Evolutionary conservation across 1,140 invertebrate species (phyloP).

Genomic region (Drosophila rhopaloa): DNA sequence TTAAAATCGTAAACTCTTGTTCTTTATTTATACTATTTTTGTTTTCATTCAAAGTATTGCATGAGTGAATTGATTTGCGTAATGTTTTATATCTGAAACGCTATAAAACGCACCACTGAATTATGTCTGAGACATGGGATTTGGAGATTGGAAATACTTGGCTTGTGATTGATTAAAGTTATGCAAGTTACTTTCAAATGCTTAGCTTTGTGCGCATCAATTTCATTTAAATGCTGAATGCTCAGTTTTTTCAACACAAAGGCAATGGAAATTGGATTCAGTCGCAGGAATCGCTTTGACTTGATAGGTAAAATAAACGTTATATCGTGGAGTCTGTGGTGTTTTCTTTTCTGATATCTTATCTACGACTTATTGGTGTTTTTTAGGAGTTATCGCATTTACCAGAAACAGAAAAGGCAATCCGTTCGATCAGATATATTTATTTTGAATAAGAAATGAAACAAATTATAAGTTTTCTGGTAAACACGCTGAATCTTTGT

Average conservation of each 20-base stretch:
- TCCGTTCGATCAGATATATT: not conserved
- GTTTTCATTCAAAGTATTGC: slow-evolving; percentile 48
- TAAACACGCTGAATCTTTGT: slow-evolving; percentile 54
- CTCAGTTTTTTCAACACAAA: slow-evolving; percentile 40
- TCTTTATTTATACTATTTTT: slow-evolving; percentile 67
- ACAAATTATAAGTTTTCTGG: slow-evolving; percentile 52
- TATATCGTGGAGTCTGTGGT: slow-evolving; percentile 16
- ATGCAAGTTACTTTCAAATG: slow-evolving; percentile 34
- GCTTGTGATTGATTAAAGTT: slow-evolving; percentile 39
- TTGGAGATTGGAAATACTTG: slow-evolving; percentile 10
- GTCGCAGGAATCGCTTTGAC: slow-evolving; percentile 45
- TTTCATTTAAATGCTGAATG: slow-evolving; percentile 69
- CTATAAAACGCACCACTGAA: slow-evolving; percentile 81
- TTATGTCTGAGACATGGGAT: slow-evolving; percentile 39
- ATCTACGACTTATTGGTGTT: slow-evolving; percentile 46
- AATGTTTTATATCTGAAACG: slow-evolving; percentile 73
- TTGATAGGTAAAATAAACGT: slow-evolving; percentile 18
- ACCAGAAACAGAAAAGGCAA: slow-evolving; percentile 26
- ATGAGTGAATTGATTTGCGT: slow-evolving; percentile 59
- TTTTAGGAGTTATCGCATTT: slow-evolving; percentile 32
- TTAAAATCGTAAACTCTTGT: slow-evolving; percentile 71
- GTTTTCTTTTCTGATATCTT: slow-evolving; percentile 30
- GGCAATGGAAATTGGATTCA: slow-evolving; percentile 49
- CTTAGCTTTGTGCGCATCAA: slow-evolving; percentile 68
- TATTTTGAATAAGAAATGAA: slow-evolving; percentile 12